Base-by-base conservation (phyloP, 2,888 invertebrate genomes). In the Drosophila trichaetosa region DNA sequence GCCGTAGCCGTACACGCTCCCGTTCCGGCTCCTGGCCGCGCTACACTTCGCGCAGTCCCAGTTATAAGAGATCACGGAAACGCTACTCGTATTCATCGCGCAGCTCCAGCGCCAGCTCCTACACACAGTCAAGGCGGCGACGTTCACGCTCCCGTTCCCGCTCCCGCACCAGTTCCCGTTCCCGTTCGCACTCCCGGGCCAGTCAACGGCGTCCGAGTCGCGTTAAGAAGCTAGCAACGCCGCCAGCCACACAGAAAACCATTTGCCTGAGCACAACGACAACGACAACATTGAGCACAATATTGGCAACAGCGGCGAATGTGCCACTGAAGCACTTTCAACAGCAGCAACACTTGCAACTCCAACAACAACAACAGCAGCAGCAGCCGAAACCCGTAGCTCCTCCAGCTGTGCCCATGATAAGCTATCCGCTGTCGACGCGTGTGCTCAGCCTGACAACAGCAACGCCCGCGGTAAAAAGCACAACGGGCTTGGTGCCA, bases 41-140 rank as follows among this genome's bases (percentile, higher is more conserved):
- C 11, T 79, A 85, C 29, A 89, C 46, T 8, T 93, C 91, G 18
- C 83, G 91, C n/a, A 90, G 91, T 75, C 91, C 85, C 16, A 87
- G 82, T 69, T 81, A 82, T 51, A 87, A 82, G 6, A 77, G 87
- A 5, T 82, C 83, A 0, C 76, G 83, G 4, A 90, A 90, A 57
- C 83, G 88, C 7, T 89, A 83, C 53, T 86, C 83, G 2, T 79
- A 71, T 40, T 89, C 90, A 1, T 88, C 87, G 6, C 68, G 79
- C 34, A 90, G 90, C 27, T 83, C 89, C 6, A 86, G 87, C 27
- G 70, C 31, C n/a, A 82, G 82, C 56, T 88, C 89, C 2, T 88
- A 81, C 51, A 21, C 68, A 11, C 61, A 52, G 42, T 73, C 69
- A 4, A 69, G 79, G 7, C 69, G 76, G 40, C 76, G 80, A n/a